Base-by-base conservation (phyloP, 2,888 invertebrate genomes). In the Terebella lapidaria region DNA sequence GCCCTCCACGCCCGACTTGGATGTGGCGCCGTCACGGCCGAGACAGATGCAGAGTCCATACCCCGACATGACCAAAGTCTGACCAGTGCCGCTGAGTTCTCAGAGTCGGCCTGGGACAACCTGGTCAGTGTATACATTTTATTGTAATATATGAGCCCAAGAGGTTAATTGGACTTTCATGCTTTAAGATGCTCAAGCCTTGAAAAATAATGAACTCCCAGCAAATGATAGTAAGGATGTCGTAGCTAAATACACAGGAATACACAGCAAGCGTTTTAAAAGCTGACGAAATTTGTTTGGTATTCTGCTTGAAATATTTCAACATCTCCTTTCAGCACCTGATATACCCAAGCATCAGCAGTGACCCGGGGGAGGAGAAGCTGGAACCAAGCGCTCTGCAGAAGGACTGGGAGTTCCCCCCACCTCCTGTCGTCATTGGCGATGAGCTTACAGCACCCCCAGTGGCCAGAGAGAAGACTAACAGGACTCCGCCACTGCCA, bases 81-180 rank as follows among this genome's bases (percentile, higher is more conserved):
- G 54, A 45, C 57, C 59, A 55, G 51, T 25, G 54, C 62, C 2
- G 26, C 47, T 42, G 62, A 62, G 42, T 61, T 63, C 61, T 64
- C 64, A 1, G 94, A 94, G 80, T 90, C 91, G 72, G 92, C 92
- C 54, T 94, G 94, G 94, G 94, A 94, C 81, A 91, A 90, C 81
- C 93, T 91, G 87, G 91, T 90, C 22, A 25, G 5, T 35, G 42
- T 10, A 15, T 35, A 15, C n/a, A n/a, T 35, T 35, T 35, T n/a
- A 35, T 35, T 35, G n/a, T n/a, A n/a, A n/a, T n/a, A n/a, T n/a
- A n/a, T n/a, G n/a, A n/a, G n/a, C n/a, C n/a, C n/a, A n/a, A n/a
- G n/a, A n/a, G n/a, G n/a, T n/a, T n/a, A n/a, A n/a, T n/a, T n/a
- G n/a, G n/a, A n/a, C n/a, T n/a, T n/a, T n/a, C n/a, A n/a, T n/a